Evolutionary conservation across 2,888 invertebrate genomes (phyloP).

Genomic region (Morpho deidamia): DNA sequence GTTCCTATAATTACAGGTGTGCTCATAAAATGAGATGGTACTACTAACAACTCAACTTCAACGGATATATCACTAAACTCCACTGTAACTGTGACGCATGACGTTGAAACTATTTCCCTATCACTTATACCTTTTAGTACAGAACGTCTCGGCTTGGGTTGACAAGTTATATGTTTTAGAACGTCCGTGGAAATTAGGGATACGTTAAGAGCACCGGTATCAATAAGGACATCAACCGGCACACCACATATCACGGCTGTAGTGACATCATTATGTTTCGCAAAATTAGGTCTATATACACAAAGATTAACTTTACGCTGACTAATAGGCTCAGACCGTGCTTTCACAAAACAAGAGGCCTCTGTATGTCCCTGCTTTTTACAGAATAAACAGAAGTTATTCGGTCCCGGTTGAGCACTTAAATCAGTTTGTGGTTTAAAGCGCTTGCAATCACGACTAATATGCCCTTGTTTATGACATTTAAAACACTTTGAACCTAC

Average conservation of each 20-base stretch:
- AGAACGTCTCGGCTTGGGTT: constrained; percentile 3
- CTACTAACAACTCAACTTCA: constrained; percentile 17
- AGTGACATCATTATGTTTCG: background rate
- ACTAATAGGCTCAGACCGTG: background rate
- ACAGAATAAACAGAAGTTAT: background rate
- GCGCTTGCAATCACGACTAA: background rate
- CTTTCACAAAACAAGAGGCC: background rate
- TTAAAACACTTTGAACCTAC: background rate
- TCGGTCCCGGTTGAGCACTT: background rate
- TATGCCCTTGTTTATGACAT: background rate
- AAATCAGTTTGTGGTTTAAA: no score
- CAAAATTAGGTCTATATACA: background rate
- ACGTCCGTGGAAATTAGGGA: constrained; percentile 2
- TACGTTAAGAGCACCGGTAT: constrained; percentile 23
- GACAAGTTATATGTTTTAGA: constrained; percentile 15
- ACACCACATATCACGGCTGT: background rate
- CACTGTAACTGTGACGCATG: constrained; percentile 13
- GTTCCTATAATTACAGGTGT: constrained; percentile 19
- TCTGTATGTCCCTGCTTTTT: background rate
- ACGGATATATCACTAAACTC: background rate
- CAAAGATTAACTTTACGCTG: background rate
- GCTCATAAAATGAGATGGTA: constrained; percentile 9
- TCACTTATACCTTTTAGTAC: constrained; percentile 12
- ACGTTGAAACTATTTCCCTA: background rate
- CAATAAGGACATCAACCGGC: constrained; percentile 25